Percentiles rank a stretch among this genome's conserved stretches.
Conservation (phyloP, 2,797 vertebrate species). For the Phrynocephalus guinanensis region DNA sequence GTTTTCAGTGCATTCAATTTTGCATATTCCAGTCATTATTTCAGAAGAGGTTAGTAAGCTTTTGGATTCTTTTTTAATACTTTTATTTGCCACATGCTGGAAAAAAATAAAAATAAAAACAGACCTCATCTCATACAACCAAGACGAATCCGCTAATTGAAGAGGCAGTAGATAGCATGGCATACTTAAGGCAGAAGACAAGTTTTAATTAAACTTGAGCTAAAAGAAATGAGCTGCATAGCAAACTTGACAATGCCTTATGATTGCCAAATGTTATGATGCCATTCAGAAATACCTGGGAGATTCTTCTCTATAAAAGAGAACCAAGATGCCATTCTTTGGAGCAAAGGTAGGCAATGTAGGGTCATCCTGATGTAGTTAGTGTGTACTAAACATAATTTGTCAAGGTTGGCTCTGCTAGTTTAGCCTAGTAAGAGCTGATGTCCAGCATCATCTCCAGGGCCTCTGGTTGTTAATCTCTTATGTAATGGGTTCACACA, state of each 20-base stretch:
- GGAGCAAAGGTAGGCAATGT: neutral
- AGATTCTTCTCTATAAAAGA: no score
- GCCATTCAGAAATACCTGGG: neutral
- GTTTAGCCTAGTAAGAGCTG: neutral
- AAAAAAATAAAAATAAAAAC: slow-evolving; percentile 1
- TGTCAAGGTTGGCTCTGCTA: neutral
- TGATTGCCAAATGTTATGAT: neutral
- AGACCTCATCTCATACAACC: slow-evolving; percentile 52
- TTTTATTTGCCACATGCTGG: slow-evolving; percentile 54
- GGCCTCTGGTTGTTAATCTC: no score
- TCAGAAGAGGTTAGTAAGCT: neutral
- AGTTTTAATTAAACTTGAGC: slow-evolving; percentile 28
- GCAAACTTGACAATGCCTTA: slow-evolving; percentile 3
- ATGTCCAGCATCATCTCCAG: neutral
- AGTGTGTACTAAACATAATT: neutral
- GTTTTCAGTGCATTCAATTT: slow-evolving; percentile 43
- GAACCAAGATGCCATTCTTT: neutral
- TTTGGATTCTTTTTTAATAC: slow-evolving; percentile 46
- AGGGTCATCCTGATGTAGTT: neutral
- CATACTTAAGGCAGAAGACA: neutral
- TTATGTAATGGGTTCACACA: neutral
- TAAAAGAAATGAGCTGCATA: neutral
- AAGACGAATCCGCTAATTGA: slow-evolving; percentile 45
- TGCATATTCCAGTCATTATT: slow-evolving; percentile 57
- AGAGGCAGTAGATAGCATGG: neutral